Evolutionary conservation across 2,797 vertebrate genomes (phyloP).

Genomic region (Manis javanica): DNA sequence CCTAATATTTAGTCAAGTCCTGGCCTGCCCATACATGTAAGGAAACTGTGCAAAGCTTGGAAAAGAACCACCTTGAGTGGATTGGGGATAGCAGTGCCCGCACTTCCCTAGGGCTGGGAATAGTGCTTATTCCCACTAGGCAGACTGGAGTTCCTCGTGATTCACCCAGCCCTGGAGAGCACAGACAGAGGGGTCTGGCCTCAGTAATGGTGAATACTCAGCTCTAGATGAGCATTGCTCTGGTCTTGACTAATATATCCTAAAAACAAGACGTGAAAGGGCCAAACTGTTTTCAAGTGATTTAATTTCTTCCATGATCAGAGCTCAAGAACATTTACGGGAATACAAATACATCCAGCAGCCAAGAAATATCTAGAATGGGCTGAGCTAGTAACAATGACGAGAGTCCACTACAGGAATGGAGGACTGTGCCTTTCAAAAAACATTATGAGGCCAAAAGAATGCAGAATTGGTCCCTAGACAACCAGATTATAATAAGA

Average conservation of each 20-base stretch:
- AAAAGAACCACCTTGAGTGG: not conserved
- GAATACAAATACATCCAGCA: not conserved
- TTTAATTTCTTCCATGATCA: not conserved
- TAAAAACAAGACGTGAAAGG: not conserved
- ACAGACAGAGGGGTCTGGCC: not conserved
- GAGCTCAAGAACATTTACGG: slow-evolving; percentile 30
- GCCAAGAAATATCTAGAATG: not conserved
- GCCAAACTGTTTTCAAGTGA: not conserved
- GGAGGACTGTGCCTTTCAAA: not conserved
- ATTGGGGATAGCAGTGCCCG: not conserved
- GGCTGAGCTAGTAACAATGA: not conserved
- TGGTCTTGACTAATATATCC: not conserved
- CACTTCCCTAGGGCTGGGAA: not conserved
- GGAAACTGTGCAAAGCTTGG: not conserved
- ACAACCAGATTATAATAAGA: not conserved
- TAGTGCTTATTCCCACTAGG: not conserved
- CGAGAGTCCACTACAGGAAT: not conserved
- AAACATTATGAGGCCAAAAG: not conserved
- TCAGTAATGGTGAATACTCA: not conserved
- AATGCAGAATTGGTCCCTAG: not conserved
- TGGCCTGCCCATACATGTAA: not conserved
- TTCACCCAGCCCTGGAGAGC: not conserved
- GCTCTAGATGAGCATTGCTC: not conserved
- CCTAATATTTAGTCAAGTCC: not conserved
- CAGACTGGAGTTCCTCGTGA: not conserved